Base-by-base conservation (phyloP, 2,888 invertebrate genomes). In the Hemistola chrysoprasaria region DNA sequence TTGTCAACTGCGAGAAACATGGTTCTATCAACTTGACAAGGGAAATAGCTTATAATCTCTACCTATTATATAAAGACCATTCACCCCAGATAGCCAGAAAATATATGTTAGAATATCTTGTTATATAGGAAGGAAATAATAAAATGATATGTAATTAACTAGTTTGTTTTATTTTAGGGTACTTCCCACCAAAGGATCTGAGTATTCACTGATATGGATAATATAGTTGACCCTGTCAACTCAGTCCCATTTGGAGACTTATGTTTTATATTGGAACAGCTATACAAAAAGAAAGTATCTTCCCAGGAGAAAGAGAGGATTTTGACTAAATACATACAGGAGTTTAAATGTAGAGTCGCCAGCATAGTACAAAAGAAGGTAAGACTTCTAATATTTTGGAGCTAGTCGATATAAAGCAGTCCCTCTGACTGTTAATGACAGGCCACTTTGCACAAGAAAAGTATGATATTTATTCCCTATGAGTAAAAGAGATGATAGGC, bases 11-110 rank as follows among this genome's bases (percentile, higher is more conserved):
- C 37, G 72, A 91, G 22, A 83, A 93, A 68, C 88, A 91, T 35
- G 86, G 92, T n/a, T 69, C 88, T 11, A 78, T 95, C 40, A 93
- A 95, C 71, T 88, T 98, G 45, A 92, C 90, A 38, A 90, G 89
- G 59, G 97, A 98, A 80, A 94, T 94, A 40, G 98, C 97, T 0
- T 98, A 92, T 71, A 98, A 98, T 90, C 86, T 98, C 39, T 93
- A 95, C 69, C 81, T 97, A 11, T 94, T 98, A 58, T 98, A 97
- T 80, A 92, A 92, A 61, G 90, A 92, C 49, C 95, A 95, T 25
- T 94, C 95, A 56, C 85, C 90, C 38, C 90, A 93, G 40, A 90
- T 96, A 54, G 97, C 98, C 26, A 90, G 93, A 43, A 93, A 93
- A 79, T 93, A 94, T 65, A 79, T 97, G 36, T 91, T 93, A 57